These are phyloP conservation scores for Cremastinae sp. DNA, from an alignment of 2,888 invertebrate species.

Conservation along the genomic window DNA sequence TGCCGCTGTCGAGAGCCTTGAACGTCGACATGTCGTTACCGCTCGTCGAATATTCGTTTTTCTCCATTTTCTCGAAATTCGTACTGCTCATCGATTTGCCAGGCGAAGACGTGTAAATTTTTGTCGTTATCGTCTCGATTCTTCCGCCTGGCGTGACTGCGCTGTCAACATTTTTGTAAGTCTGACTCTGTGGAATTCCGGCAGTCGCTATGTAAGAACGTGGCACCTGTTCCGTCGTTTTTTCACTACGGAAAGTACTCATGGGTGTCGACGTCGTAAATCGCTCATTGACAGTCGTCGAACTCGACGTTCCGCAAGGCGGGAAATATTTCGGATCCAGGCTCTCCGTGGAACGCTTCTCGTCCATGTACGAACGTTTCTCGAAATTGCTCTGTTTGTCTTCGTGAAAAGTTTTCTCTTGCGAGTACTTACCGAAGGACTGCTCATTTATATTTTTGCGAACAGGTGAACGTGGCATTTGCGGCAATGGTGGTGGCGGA, in stretches of 20 bases:
- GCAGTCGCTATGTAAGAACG: constrained; percentile 54
- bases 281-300: constrained; percentile 51
- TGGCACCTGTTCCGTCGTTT: constrained; percentile 52
- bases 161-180: constrained; percentile 78
- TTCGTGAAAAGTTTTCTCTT: constrained; percentile 43
- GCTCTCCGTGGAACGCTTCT: constrained; percentile 60
- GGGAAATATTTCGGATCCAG: constrained; percentile 63
- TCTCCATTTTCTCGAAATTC: constrained; percentile 82
- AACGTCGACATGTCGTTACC: constrained; percentile 81
- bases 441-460: constrained; percentile 45
- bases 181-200: constrained; percentile 68
- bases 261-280: constrained; percentile 67
- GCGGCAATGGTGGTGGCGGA: constrained; percentile 46
- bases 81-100: constrained; percentile 82
- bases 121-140: constrained; percentile 83
- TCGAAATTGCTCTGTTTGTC: constrained; percentile 40
- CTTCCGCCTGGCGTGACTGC: constrained; percentile 83
- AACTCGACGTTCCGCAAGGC: no score
- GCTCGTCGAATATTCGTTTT: constrained; percentile 81
- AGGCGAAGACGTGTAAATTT: constrained; percentile 83
- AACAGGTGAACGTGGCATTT: constrained; percentile 53
- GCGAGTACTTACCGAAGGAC: constrained; percentile 35
- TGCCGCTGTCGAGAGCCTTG: constrained; percentile 73
- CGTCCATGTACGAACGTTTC: constrained; percentile 29
- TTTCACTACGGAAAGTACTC: constrained; percentile 73